phyloP scores from a whole-genome alignment of 2,113 vertebrate species.

The Acinonyx jubatus region DNA sequence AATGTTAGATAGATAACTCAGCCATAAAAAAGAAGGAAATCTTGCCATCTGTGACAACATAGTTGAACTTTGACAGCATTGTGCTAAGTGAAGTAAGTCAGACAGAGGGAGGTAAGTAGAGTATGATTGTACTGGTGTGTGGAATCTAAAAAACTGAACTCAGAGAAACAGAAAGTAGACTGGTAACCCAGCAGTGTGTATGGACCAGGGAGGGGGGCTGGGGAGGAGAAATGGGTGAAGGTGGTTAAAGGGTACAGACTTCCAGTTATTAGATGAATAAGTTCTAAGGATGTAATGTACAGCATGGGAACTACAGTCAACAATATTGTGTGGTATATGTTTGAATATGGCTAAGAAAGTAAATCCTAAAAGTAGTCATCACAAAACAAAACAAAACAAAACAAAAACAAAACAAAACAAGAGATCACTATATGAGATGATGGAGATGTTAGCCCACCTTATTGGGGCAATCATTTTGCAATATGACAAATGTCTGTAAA shows the following conservation, averaged over 20 bases:
- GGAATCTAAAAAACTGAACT: background rate
- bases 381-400: background rate
- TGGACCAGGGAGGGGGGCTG: background rate
- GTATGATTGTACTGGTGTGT: background rate
- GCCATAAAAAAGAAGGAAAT: background rate
- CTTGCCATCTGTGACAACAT: background rate
- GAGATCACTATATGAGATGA: background rate
- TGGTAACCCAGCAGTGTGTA: background rate
- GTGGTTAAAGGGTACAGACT: background rate
- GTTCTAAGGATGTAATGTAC: background rate
- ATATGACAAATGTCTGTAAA: background rate
- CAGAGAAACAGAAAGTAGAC: background rate
- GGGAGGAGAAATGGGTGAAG: background rate
- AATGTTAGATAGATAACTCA: background rate
- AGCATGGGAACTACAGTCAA: background rate
- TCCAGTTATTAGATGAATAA: background rate
- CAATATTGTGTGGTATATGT: background rate
- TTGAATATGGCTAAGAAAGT: background rate
- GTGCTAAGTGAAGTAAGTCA: background rate
- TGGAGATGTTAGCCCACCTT: background rate
- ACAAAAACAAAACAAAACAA: background rate
- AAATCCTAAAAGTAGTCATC: background rate
- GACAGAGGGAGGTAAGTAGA: background rate
- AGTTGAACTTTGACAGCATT: background rate
- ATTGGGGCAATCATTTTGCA: background rate